phyloP scores from a whole-genome alignment of 1,140 invertebrate species.

The Drosophila teissieri region DNA sequence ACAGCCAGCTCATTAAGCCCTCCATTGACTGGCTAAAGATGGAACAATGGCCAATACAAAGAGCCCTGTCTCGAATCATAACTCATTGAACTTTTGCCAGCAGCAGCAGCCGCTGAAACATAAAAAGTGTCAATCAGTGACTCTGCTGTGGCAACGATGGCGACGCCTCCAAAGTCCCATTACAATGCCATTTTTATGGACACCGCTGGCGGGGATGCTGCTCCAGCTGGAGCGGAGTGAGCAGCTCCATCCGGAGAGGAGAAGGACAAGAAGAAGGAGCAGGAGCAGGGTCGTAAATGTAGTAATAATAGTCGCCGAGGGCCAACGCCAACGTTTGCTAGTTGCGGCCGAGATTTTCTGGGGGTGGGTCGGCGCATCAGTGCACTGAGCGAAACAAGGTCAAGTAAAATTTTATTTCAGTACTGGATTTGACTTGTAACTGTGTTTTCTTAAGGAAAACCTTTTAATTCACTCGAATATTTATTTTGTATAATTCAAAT shows the following conservation, averaged over 20 bases:
- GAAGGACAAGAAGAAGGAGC: conserved; percentile 22
- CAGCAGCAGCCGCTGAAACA: conserved; percentile 41
- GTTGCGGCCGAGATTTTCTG: conserved; percentile 31
- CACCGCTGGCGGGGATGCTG: conserved; percentile 22
- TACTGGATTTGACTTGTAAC: too few species aligned
- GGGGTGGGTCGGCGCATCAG: conserved; percentile 7
- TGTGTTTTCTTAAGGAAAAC: too few species aligned
- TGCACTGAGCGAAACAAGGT: conserved; percentile 6
- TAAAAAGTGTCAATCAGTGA: conserved; percentile 77
- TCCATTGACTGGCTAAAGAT: conserved; percentile 50
- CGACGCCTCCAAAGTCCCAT: conserved; percentile 50
- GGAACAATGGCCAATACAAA: conserved; percentile 58
- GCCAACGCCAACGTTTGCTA: conserved; percentile 40
- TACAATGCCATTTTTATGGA: conserved; percentile 61
- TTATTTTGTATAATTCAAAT: too few species aligned
- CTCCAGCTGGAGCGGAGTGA: neutral
- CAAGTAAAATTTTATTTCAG: too few species aligned
- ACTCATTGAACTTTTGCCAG: conserved; percentile 75
- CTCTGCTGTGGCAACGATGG: conserved; percentile 39
- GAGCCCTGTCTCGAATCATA: conserved; percentile 56
- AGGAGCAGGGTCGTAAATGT: conserved; percentile 68
- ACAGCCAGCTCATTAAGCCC: conserved; percentile 69
- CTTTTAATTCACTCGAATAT: too few species aligned
- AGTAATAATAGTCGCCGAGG: conserved; percentile 70
- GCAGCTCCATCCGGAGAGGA: neutral